A percentile compares a stretch with the other conserved stretches of the same genome.
Conservation (phyloP, 2,888 invertebrate genomes). For the Ditylenchus weischeri region DNA sequence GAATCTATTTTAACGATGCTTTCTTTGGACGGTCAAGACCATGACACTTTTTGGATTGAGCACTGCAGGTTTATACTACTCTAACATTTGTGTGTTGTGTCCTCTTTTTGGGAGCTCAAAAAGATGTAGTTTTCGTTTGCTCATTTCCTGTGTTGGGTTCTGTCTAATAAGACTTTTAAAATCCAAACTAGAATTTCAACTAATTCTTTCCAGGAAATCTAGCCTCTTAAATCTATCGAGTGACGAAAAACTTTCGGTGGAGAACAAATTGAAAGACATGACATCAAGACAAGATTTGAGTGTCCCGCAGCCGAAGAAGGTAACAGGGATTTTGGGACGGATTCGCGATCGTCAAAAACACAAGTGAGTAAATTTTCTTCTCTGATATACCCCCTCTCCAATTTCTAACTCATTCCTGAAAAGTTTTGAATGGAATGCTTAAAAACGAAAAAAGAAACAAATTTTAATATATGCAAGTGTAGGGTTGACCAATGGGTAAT, state of each 20-base stretch:
- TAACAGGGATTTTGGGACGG: constrained; percentile 51
- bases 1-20: constrained; percentile 55
- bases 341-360: constrained; percentile 54
- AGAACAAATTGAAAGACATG: constrained; percentile 49
- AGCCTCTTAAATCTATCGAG: constrained; percentile 48
- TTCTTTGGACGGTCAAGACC: constrained; percentile 46
- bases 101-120: not conserved
- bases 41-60: constrained; percentile 42
- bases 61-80: constrained; percentile 37
- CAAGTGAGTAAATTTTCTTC: constrained; percentile 20
- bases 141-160: too few relatives aligned
- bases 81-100: constrained; percentile 9
- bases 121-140: too few relatives aligned
- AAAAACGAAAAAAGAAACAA: too few relatives aligned
- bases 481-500: too few relatives aligned
- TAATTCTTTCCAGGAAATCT: constrained; percentile 29
- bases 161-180: too few relatives aligned
- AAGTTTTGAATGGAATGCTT: too few relatives aligned
- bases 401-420: too few relatives aligned
- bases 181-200: too few relatives aligned
- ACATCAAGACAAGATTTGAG: constrained; percentile 28
- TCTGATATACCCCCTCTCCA: not conserved
- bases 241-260: constrained; percentile 50
- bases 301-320: constrained; percentile 39
- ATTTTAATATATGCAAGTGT: too few relatives aligned